phyloP scores from a whole-genome alignment of 2,797 vertebrate species.

The Eremophila alpestris region DNA sequence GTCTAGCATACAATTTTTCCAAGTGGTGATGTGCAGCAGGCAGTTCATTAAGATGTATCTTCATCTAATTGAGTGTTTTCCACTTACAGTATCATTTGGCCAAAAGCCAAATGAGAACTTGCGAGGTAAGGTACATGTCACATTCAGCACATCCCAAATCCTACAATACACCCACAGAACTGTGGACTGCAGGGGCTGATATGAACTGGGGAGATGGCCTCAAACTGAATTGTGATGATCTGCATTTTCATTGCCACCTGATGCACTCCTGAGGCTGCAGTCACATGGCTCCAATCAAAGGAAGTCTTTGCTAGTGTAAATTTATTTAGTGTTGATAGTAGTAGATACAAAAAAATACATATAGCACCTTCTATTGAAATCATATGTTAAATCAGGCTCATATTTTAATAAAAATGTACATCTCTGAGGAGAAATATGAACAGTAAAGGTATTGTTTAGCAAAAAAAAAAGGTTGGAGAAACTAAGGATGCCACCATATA shows the following conservation, averaged over 20 bases:
- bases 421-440: background rate
- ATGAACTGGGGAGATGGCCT: background rate
- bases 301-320: background rate
- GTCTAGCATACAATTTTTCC: background rate
- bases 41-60: slow-evolving; percentile 22
- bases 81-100: slow-evolving; percentile 53
- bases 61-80: slow-evolving; percentile 64
- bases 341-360: background rate
- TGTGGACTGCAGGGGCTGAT: background rate
- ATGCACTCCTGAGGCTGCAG: background rate
- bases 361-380: background rate
- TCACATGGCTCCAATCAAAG: background rate
- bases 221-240: background rate
- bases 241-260: background rate
- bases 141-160: background rate
- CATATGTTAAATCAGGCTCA: background rate
- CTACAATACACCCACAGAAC: background rate
- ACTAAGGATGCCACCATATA: background rate
- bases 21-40: slow-evolving; percentile 1
- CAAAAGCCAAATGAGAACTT: slow-evolving; percentile 35
- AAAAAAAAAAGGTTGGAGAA: background rate
- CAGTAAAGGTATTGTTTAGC: background rate
- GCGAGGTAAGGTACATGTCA: background rate
- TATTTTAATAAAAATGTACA: background rate
- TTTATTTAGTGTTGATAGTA: background rate